Base-by-base conservation (phyloP, 2,113 vertebrate genomes). In the Leucoraja erinaceus region DNA sequence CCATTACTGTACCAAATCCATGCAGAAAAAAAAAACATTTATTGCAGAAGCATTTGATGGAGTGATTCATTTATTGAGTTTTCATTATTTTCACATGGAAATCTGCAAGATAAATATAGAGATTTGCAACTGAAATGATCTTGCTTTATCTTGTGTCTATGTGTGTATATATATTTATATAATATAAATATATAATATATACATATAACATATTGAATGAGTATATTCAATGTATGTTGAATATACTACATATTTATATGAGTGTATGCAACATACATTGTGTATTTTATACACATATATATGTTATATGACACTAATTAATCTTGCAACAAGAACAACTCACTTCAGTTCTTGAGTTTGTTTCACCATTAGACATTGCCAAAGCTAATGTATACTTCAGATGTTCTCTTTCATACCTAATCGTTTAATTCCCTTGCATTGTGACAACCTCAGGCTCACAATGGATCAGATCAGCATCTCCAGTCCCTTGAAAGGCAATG, bases 1-100 rank as follows among this genome's bases (percentile, higher is more conserved):
- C 97, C 96, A 96, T 96, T 97, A 96, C 95, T 98, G 95, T 97
- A 96, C 97, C 97, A 97, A 98, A 96, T 25, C 98, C 95, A 96
- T 96, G 96, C 97, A 95, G 95, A 95, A 95, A 97, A 96, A 96
- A 97, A 97, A 97, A 96, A 96, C 96, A 96, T 94, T 97, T 96
- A 96, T 96, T 96, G 96, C 97, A 97, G 96, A 96, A 97, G 96
- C 74, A 63, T 95, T 93, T 97, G 96, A 96, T 95, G 94, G 94
- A 95, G 94, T 96, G 96, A 93, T 94, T 96, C 94, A 96, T 97
- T 95, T 94, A 97, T 97, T 97, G 93, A 96, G 94, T 96, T 95
- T 95, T 95, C 96, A 94, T 93, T 79, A 88, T 61, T 18, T 61
- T 93, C 74, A 59, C 54, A 74, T 94, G 96, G 95, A 96, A 63